phyloP scores from a whole-genome alignment of 2,113 vertebrate species.

The Hippotragus niger region DNA sequence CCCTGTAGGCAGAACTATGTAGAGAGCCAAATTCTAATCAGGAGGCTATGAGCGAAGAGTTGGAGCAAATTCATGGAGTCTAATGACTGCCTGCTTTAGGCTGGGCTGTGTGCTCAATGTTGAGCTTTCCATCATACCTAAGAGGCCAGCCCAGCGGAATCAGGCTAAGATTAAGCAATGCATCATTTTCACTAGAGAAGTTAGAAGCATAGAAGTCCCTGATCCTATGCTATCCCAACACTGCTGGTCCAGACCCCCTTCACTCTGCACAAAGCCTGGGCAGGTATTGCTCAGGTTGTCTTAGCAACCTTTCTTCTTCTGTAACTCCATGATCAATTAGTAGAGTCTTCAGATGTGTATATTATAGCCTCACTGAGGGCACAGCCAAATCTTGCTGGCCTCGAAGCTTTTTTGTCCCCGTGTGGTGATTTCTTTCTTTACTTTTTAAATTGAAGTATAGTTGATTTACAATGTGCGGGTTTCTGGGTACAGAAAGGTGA shows the following conservation, averaged over 20 bases:
- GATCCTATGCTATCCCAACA: not conserved
- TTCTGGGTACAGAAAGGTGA: not conserved
- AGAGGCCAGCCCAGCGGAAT: not conserved
- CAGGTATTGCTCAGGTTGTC: not conserved
- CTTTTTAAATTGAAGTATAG: not conserved
- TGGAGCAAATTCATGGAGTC: slow-evolving; percentile 27
- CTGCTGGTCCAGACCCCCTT: not conserved
- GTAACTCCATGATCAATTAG: not conserved
- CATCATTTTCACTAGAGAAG: not conserved
- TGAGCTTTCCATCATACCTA: not conserved
- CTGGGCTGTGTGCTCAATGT: not conserved
- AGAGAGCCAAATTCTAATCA: not conserved
- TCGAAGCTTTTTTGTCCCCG: not conserved
- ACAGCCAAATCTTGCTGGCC: not conserved
- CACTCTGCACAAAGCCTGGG: not conserved
- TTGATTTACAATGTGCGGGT: not conserved
- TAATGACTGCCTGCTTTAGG: not conserved
- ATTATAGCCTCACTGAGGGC: not conserved
- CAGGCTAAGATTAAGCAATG: not conserved
- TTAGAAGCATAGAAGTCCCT: not conserved
- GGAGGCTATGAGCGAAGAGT: not conserved
- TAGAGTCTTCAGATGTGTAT: not conserved
- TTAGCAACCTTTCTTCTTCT: not conserved
- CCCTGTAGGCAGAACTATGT: not conserved
- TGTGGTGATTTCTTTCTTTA: not conserved